Percentiles rank a stretch among this genome's conserved stretches.
phyloP scores from a whole-genome alignment of 2,888 invertebrate genomes.

The Nephrotoma guestfalica region DNA sequence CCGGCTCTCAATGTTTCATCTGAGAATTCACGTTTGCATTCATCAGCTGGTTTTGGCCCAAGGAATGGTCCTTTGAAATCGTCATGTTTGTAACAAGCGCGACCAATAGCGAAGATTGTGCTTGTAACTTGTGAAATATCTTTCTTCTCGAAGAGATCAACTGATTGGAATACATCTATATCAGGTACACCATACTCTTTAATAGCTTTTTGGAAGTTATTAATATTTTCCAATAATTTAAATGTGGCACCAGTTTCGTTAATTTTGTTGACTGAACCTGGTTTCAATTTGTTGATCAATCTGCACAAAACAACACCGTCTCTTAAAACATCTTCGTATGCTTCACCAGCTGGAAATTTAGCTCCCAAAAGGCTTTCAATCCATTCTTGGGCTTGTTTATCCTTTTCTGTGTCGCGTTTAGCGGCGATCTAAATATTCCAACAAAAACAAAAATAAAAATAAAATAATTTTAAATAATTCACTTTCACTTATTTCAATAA shows the following conservation, averaged over 20 bases:
- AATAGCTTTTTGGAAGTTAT: constrained; percentile 72
- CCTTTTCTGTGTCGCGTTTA: constrained; percentile 69
- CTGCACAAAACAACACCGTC: constrained; percentile 89
- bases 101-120: constrained; percentile 72
- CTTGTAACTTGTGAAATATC: constrained; percentile 75
- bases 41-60: constrained; percentile 89
- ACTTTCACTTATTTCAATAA: neutral
- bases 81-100: constrained; percentile 70
- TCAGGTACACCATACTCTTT: constrained; percentile 80
- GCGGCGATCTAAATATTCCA: constrained; percentile 49
- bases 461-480: neutral
- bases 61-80: constrained; percentile 78
- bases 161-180: constrained; percentile 91
- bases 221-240: constrained; percentile 99
- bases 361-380: constrained; percentile 75
- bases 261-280: constrained; percentile 79
- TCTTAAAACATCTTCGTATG: constrained; percentile 77
- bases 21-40: constrained; percentile 86
- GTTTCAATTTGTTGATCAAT: constrained; percentile 84
- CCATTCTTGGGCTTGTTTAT: constrained; percentile 84
- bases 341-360: constrained; percentile 68
- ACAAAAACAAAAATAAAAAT: neutral
- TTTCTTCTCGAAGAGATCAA: constrained; percentile 91
- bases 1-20: constrained; percentile 85
- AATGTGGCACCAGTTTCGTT: constrained; percentile 93